Conservation (phyloP, 2,797 vertebrate species). For the Xiphorhynchus erythropygius region DNA sequence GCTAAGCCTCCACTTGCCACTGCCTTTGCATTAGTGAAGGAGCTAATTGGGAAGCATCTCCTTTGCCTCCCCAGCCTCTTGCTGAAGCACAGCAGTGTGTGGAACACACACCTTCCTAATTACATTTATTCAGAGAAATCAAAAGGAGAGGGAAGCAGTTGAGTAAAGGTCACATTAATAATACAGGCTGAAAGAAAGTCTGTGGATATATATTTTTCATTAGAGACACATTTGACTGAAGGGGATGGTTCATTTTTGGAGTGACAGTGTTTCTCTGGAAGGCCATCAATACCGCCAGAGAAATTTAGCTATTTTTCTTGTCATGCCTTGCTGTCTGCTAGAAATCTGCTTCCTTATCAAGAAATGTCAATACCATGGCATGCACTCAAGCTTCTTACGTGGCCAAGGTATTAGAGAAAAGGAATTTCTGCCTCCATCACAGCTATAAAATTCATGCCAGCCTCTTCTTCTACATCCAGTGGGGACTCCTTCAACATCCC, state of each 20-base stretch:
- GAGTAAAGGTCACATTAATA: constrained; percentile 82
- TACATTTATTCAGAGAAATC: constrained; percentile 83
- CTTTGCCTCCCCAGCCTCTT: constrained; percentile 69
- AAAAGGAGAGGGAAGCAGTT: constrained; percentile 72
- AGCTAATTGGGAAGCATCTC: constrained; percentile 82
- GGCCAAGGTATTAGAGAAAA: not conserved
- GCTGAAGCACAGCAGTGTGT: constrained; percentile 55
- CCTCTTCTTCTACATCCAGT: not conserved
- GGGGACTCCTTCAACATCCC: not conserved
- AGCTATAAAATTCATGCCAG: not conserved
- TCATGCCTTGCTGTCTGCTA: constrained; percentile 39
- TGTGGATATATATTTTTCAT: constrained; percentile 64
- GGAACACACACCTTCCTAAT: constrained; percentile 69
- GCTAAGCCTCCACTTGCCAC: not conserved
- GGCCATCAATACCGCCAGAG: not conserved
- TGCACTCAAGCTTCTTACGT: not conserved
- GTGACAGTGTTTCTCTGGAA: constrained; percentile 35
- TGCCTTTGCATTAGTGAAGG: constrained; percentile 64
- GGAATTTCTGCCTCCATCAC: not conserved
- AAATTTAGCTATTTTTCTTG: constrained; percentile 48
- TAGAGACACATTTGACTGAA: constrained; percentile 64
- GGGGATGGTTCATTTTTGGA: constrained; percentile 33
- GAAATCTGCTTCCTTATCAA: not conserved
- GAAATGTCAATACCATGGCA: not conserved
- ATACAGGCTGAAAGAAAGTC: constrained; percentile 59